Evolutionary conservation across 2,113 vertebrate genomes (phyloP).

Genomic region (Micronycteris hirsuta): DNA sequence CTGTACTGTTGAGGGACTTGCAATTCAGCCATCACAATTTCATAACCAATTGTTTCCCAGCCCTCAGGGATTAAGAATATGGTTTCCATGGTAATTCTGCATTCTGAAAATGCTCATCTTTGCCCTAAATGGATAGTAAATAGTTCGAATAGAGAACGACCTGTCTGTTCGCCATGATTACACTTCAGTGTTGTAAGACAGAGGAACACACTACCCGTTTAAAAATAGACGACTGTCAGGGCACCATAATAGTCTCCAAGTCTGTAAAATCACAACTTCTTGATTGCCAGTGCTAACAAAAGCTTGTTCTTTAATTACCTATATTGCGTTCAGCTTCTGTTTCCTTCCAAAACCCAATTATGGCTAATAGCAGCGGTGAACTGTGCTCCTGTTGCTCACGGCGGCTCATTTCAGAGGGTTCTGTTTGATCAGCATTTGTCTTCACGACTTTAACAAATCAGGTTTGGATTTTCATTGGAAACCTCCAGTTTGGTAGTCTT

Average conservation of each 20-base stretch:
- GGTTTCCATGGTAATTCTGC: constrained; percentile 80
- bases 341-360: constrained; percentile 81
- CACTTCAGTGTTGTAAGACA: constrained; percentile 59
- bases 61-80: constrained; percentile 65
- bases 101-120: constrained; percentile 75
- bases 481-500: constrained; percentile 60
- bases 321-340: constrained; percentile 79
- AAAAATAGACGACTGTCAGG: constrained; percentile 73
- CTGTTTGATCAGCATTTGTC: constrained; percentile 74
- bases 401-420: constrained; percentile 71
- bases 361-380: constrained; percentile 77
- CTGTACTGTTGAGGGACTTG: constrained; percentile 60
- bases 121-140: constrained; percentile 70
- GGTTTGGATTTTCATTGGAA: constrained; percentile 72
- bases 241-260: constrained; percentile 73
- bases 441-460: constrained; percentile 75
- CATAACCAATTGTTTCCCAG: constrained; percentile 70
- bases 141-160: constrained; percentile 76
- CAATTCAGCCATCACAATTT: constrained; percentile 76
- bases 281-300: constrained; percentile 81
- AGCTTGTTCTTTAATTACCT: constrained; percentile 81
- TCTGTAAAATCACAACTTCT: constrained; percentile 78
- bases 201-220: constrained; percentile 67
- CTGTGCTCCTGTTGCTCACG: constrained; percentile 75
- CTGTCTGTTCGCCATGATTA: constrained; percentile 68